These are phyloP conservation scores for Eupeodes luniger DNA, from an alignment of 2,888 invertebrate species.

Conservation along the genomic window DNA sequence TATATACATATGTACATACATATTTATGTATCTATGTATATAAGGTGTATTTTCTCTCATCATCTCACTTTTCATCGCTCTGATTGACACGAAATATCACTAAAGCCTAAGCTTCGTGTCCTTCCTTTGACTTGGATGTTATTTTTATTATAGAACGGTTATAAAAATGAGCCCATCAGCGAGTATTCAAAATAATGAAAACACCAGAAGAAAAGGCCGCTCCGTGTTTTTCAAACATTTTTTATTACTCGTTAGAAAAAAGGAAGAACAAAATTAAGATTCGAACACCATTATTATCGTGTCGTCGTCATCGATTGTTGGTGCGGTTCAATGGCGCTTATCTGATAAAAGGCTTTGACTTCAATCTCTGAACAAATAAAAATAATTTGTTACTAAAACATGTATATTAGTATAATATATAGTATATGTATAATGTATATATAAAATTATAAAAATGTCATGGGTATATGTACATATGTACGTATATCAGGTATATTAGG, in stretches of 20 bases:
- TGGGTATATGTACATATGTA: background rate
- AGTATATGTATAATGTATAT: background rate
- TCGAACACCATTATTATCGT: constrained; percentile 16
- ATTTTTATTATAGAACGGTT: constrained; percentile 58
- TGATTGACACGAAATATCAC: constrained; percentile 71
- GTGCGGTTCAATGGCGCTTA: constrained; percentile 63
- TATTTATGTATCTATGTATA: too few species aligned
- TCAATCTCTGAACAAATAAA: background rate
- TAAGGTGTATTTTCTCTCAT: constrained; percentile 2
- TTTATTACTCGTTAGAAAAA: constrained; percentile 11
- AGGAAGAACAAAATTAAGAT: constrained; percentile 40
- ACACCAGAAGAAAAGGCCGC: constrained; percentile 39
- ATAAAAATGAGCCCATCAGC: constrained; percentile 55
- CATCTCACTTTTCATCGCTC: constrained; percentile 59
- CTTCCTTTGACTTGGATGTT: constrained; percentile 58
- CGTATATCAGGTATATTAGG: background rate
- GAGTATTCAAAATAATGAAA: constrained; percentile 39
- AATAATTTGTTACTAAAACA: constrained; percentile 24
- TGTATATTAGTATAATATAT: background rate
- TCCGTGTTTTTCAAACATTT: constrained; percentile 32
- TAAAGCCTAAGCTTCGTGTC: constrained; percentile 36
- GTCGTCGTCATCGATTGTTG: constrained; percentile 43
- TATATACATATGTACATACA: too few species aligned
- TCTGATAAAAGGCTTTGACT: constrained; percentile 19
- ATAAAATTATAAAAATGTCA: constrained; percentile 1